A percentile compares a stretch with the other conserved stretches of the same genome.
phyloP scores from a whole-genome alignment of 2,797 vertebrate genomes.

The Uromys caudimaculatus region DNA sequence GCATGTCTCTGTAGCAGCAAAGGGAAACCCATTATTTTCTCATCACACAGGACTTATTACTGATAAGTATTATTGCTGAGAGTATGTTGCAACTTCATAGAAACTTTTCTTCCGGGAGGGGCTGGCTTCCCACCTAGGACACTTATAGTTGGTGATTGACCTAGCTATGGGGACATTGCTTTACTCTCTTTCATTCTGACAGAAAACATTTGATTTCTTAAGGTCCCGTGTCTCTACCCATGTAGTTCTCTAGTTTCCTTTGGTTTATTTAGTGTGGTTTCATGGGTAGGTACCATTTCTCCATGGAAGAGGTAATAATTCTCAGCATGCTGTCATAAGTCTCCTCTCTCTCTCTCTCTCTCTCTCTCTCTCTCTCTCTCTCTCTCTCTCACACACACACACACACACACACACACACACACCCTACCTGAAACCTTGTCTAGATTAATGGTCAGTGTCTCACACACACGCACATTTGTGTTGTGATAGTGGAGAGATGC shows the following conservation, averaged over 20 bases:
- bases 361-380: background rate
- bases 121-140: constrained; percentile 19
- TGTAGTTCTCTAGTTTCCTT: constrained; percentile 81
- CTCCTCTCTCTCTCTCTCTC: background rate
- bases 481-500: constrained; percentile 88
- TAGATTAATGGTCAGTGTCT: constrained; percentile 90
- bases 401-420: background rate
- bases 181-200: constrained; percentile 77
- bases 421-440: constrained; percentile 73
- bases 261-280: constrained; percentile 87
- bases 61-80: background rate
- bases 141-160: constrained; percentile 65
- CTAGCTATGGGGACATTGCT: constrained; percentile 64
- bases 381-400: background rate
- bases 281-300: constrained; percentile 84
- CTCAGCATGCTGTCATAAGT: constrained; percentile 79
- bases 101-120: constrained; percentile 77
- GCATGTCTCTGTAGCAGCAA: constrained; percentile 20
- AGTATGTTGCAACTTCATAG: constrained; percentile 24
- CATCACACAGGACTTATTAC: constrained; percentile 39
- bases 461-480: constrained; percentile 88
- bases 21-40: constrained; percentile 55
- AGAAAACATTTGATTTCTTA: constrained; percentile 83
- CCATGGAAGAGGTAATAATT: constrained; percentile 87
- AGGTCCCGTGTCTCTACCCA: constrained; percentile 82